Conservation (phyloP, 2,113 vertebrate species). For the Acanthochromis polyacanthus region DNA sequence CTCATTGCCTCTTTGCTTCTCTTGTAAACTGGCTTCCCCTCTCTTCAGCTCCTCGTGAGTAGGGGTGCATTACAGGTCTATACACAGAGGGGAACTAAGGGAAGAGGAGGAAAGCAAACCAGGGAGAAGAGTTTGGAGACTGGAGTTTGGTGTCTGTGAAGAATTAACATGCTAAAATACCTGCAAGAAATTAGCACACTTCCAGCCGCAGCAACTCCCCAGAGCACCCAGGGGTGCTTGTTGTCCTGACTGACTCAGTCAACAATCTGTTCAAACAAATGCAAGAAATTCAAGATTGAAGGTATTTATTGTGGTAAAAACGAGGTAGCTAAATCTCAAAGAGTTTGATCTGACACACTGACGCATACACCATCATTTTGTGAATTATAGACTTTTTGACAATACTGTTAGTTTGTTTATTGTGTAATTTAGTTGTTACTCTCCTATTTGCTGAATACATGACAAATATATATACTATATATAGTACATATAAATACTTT, state of each 20-base stretch:
- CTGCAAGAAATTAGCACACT: slow-evolving; percentile 3
- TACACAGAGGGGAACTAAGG: not conserved
- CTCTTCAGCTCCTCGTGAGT: slow-evolving; percentile 41
- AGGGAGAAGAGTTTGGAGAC: not conserved
- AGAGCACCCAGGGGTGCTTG: not conserved
- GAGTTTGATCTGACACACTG: not conserved
- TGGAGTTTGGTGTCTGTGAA: not conserved
- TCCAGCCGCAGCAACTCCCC: slow-evolving; percentile 2
- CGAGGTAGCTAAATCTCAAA: not conserved
- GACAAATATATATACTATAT: not conserved
- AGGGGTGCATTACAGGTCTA: slow-evolving; percentile 24
- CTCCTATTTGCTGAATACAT: not conserved
- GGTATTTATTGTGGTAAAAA: not conserved
- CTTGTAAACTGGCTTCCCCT: slow-evolving; percentile 28
- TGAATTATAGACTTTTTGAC: too few relatives aligned
- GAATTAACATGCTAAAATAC: slow-evolving; percentile 30
- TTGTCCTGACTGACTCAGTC: not conserved
- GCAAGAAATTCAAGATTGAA: not conserved
- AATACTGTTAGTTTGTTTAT: not conserved
- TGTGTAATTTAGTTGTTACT: not conserved
- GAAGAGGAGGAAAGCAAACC: not conserved
- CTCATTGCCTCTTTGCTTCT: slow-evolving; percentile 16
- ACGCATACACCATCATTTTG: not conserved
- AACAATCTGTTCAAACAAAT: not conserved
- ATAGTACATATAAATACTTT: too few relatives aligned